Evolutionary conservation across 92 coral and sea anemone species (phyloP).

Genomic region (Epizoanthus rinbou): DNA sequence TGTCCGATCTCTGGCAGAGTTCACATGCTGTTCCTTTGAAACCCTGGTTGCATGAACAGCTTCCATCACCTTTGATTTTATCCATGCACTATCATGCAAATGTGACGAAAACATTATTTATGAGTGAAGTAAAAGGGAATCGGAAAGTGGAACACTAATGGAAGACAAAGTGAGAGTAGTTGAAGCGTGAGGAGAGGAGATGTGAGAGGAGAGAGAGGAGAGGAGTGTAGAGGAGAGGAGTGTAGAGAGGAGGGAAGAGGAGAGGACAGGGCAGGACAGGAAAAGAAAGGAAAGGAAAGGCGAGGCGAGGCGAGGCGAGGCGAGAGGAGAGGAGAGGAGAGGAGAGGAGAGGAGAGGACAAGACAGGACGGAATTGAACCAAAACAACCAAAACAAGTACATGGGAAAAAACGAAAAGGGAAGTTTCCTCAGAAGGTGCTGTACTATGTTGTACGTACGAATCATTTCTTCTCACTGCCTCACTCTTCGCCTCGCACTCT

Average conservation of each 20-base stretch:
- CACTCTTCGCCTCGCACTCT: too few relatives aligned
- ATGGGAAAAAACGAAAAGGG: background rate
- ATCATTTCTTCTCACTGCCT: too few relatives aligned
- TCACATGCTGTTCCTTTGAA: slow-evolving; percentile 94
- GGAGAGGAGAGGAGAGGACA: background rate
- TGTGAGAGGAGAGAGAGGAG: background rate
- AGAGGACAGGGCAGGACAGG: background rate
- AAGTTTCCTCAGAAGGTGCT: too few relatives aligned
- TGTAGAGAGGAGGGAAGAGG: background rate
- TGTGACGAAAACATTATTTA: background rate
- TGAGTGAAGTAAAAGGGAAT: too few relatives aligned
- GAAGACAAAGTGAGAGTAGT: too few relatives aligned
- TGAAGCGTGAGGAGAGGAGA: background rate
- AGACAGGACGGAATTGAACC: background rate
- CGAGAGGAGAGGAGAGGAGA: background rate
- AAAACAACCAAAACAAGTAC: background rate
- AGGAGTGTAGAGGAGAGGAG: background rate
- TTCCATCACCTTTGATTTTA: slow-evolving; percentile 67
- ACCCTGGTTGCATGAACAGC: slow-evolving; percentile 58
- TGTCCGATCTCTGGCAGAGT: slow-evolving; percentile 58
- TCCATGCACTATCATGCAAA: slow-evolving; percentile 66
- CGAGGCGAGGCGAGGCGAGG: background rate
- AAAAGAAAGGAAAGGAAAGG: background rate
- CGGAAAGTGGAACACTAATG: too few relatives aligned
- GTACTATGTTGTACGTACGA: too few relatives aligned